Base-by-base conservation (phyloP, 92 coral and sea anemone species). In the Zoanthus solanderi region DNA sequence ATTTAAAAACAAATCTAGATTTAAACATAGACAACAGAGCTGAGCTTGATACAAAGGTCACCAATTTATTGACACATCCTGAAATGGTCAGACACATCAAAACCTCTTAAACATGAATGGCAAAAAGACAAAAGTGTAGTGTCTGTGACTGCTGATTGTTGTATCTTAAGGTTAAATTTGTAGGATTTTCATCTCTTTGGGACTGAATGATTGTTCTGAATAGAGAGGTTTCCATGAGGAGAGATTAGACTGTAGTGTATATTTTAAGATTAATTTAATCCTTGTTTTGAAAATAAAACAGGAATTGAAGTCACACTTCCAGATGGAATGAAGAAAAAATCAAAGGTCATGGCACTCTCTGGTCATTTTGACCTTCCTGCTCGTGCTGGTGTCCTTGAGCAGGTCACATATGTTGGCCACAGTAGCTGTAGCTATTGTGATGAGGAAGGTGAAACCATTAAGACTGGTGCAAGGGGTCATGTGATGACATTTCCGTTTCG, bases 401-500 rank as follows among this genome's bases (percentile, higher is more conserved):
- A 90, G 63, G 90, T 87, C 2, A 17, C 88, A 14, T 45, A 79
- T 78, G 75, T 42, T 79, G 93, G 93, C 4, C 87, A 66, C 57
- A 54, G 68, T 56, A 31, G 75, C 79, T 90, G 90, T 87, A 78
- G 87, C 85, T 88, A 79, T 48, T 88, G 90, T 72, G 73, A 46
- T 79, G 87, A 80, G 72, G 37, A 54, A 13, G 90, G 93, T 0
- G 75, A 90, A 86, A 61, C 78, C 10, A 77, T 86, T 8, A 86
- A 69, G 61, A 90, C 93, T n/a, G 87, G 71, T 11, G 32, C 79
- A 6, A 72, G 90, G 31, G 94, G 94, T 28, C 94, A 92, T 92
- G 94, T 92, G 18, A 92, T 92, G 94, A 73, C 88, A 46, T 89
- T 85, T 83, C 92, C 92, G 6, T 92, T 88, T 30, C 69, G 83